phyloP scores from a whole-genome alignment of 1,140 invertebrate species.

The Cataglyphis hispanica region DNA sequence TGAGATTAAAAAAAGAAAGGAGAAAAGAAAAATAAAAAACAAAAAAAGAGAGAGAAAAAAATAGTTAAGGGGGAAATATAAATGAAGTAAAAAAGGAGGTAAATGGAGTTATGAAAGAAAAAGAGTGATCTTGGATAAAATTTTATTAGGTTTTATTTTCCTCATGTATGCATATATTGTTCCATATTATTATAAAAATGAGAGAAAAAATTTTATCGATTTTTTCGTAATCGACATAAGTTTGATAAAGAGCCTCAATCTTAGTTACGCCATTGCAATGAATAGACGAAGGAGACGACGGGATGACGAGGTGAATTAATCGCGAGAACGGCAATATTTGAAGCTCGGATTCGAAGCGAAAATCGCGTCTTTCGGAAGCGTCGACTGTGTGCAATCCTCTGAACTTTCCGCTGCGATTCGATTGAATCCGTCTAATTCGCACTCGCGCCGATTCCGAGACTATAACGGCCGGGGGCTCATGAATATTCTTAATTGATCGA shows the following conservation, averaged over 20 bases:
- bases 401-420: constrained; percentile 48
- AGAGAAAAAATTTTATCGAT: neutral
- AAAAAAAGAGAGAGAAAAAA: neutral
- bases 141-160: neutral
- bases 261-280: constrained; percentile 51
- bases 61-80: neutral
- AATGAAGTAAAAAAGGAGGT: neutral
- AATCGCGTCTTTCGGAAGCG: constrained; percentile 47
- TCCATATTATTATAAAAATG: neutral
- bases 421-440: constrained; percentile 58
- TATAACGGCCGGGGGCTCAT: constrained; percentile 45
- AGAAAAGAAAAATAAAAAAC: too few species aligned
- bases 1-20: constrained; percentile 3
- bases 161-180: neutral
- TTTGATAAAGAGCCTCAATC: neutral
- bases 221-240: neutral
- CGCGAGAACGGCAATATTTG: constrained; percentile 36
- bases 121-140: neutral
- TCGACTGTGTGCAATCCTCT: constrained; percentile 34
- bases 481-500: constrained; percentile 64
- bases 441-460: constrained; percentile 13
- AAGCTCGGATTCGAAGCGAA: constrained; percentile 41
- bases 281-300: constrained; percentile 36
- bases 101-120: neutral
- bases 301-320: constrained; percentile 65